Conservation (phyloP, 2,797 vertebrate genomes). For the Neosilurus hyrtlii region DNA sequence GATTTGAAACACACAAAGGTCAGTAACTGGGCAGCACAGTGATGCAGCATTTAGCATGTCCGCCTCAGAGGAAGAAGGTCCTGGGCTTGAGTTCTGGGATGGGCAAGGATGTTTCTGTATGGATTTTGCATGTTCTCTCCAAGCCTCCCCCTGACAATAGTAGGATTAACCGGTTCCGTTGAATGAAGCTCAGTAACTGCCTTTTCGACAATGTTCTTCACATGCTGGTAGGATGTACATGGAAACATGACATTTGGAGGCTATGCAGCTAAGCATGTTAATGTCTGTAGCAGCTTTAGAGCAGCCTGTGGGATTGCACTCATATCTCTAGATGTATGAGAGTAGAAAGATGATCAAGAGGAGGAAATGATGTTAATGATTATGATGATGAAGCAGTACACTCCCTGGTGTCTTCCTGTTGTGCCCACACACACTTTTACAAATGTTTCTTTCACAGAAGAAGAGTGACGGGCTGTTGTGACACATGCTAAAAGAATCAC, state of each 20-base stretch:
- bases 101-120: no score
- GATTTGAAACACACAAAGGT: not conserved
- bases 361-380: not conserved
- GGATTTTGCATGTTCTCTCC: no score
- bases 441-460: conserved; percentile 3
- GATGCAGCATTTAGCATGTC: no score
- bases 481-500: conserved; percentile 16
- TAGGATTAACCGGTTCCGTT: no score
- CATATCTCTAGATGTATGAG: not conserved
- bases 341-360: not conserved
- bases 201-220: no score
- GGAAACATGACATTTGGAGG: not conserved
- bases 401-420: conserved; percentile 2
- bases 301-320: no score
- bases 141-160: no score
- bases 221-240: not conserved
- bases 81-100: no score
- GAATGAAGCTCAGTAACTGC: no score
- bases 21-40: not conserved
- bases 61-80: no score
- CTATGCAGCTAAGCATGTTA: not conserved
- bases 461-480: conserved; percentile 36
- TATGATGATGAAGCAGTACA: not conserved
- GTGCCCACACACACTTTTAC: not conserved
- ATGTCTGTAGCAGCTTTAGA: not conserved